Evolutionary conservation across 2,797 vertebrate genomes (phyloP).

Genomic region (Simalia tracyae): DNA sequence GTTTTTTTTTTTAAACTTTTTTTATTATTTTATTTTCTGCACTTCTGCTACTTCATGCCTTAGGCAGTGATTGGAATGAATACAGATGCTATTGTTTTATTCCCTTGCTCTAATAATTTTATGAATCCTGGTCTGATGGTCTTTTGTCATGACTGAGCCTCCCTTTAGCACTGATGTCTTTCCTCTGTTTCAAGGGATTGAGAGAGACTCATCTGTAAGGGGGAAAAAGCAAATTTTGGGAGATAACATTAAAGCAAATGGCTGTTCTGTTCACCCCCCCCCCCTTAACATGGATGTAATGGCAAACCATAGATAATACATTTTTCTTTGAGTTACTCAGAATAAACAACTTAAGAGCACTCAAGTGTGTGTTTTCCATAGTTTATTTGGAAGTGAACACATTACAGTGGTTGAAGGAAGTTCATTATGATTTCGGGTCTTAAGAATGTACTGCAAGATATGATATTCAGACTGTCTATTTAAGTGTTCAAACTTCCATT

Average conservation of each 20-base stretch:
- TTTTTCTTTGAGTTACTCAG: background rate
- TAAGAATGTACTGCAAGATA: background rate
- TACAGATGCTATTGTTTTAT: constrained; percentile 67
- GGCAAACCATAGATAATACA: background rate
- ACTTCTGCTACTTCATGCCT: constrained; percentile 43
- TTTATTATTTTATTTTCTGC: background rate
- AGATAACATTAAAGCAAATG: background rate
- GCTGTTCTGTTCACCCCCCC: background rate
- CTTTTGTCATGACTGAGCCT: background rate
- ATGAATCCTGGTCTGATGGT: constrained; percentile 20
- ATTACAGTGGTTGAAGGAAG: background rate
- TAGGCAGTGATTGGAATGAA: constrained; percentile 34
- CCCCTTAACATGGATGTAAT: background rate
- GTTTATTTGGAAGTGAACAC: background rate
- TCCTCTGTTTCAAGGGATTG: background rate
- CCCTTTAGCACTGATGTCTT: background rate
- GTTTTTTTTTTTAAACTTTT: background rate
- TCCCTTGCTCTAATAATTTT: constrained; percentile 44
- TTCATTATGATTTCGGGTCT: background rate
- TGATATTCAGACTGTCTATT: background rate
- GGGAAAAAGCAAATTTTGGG: background rate
- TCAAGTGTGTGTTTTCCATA: background rate
- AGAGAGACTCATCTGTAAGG: background rate
- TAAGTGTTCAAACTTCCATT: background rate
- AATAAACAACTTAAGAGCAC: constrained; percentile 10